A percentile compares a stretch with the other conserved stretches of the same genome.
Conservation (phyloP, 2,113 vertebrate genomes). For the Myocastor coypus region DNA sequence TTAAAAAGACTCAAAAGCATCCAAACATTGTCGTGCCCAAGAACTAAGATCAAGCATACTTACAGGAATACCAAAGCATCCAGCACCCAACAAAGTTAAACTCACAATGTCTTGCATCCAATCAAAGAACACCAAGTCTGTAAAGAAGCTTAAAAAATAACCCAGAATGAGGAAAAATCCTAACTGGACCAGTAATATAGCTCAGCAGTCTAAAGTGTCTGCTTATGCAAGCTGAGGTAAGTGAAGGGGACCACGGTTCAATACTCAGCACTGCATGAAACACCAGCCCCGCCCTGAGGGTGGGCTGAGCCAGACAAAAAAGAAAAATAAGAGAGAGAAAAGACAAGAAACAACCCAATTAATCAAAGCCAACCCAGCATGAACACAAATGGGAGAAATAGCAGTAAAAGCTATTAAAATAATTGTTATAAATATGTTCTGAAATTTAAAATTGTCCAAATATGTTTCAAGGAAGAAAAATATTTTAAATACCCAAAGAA, state of each 20-base stretch:
- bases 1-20: background rate
- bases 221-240: no score
- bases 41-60: slow-evolving; percentile 10
- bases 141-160: no score
- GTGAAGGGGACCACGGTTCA: no score
- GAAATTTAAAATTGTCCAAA: no score
- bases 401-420: background rate
- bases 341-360: background rate
- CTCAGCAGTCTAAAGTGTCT: no score
- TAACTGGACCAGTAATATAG: no score
- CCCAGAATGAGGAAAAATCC: no score
- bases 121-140: background rate
- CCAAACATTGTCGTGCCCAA: background rate
- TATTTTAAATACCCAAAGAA: background rate
- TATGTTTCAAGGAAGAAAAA: no score
- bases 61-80: background rate
- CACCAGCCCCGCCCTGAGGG: no score
- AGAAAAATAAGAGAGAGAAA: background rate
- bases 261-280: no score
- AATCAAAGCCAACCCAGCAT: background rate
- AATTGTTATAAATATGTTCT: background rate
- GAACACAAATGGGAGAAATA: background rate
- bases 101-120: background rate
- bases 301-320: background rate
- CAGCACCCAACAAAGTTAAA: slow-evolving; percentile 2